These are phyloP conservation scores for Seladonia tumulorum DNA, from an alignment of 2,888 invertebrate species.

Conservation along the genomic window DNA sequence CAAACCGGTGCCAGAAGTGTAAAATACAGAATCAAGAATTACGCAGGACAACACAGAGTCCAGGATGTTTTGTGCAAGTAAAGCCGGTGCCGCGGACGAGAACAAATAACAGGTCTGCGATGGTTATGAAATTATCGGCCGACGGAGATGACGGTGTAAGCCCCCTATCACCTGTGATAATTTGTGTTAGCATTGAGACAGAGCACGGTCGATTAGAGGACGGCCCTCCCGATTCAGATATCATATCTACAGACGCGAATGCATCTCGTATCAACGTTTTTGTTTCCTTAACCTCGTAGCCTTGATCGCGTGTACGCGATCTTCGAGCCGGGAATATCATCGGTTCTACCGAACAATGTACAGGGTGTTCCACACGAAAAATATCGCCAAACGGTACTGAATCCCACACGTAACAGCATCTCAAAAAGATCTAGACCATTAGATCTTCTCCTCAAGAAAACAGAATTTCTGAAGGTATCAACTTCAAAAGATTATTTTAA, in stretches of 20 bases:
- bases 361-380: not conserved
- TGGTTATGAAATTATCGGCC: conserved; percentile 65
- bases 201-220: conserved; percentile 77
- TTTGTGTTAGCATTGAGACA: conserved; percentile 78
- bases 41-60: not conserved
- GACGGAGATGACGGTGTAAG: conserved; percentile 62
- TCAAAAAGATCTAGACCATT: not conserved
- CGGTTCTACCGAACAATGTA: not conserved
- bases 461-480: not conserved
- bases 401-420: no score
- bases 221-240: conserved; percentile 73
- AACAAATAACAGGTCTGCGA: conserved; percentile 37
- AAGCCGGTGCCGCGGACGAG: not conserved
- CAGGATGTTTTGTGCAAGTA: conserved; percentile 5
- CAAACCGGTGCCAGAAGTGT: not conserved
- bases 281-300: conserved; percentile 71
- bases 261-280: conserved; percentile 69
- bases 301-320: conserved; percentile 54
- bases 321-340: conserved; percentile 14
- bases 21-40: not conserved
- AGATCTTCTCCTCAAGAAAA: not conserved
- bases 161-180: conserved; percentile 77
- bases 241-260: conserved; percentile 75
- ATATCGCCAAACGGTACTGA: no score
- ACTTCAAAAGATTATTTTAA: not conserved